Evolutionary conservation across 2,113 vertebrate genomes (phyloP), one percentile per base, ranked within the genome.

Genomic region (Coryphaenoides rupestris): DNA sequence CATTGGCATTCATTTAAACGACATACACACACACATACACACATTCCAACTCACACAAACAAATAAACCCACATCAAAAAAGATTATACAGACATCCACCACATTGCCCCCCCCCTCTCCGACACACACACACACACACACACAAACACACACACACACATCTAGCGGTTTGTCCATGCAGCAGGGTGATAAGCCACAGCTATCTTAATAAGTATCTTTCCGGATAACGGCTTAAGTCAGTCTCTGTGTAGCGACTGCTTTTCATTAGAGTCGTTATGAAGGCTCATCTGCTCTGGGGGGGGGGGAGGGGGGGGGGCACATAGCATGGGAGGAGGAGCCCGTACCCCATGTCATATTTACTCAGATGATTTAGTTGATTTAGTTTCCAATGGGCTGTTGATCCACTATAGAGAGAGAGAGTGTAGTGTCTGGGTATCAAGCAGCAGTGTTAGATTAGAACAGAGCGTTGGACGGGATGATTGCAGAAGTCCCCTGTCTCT

Each of bases 131-230:
- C n/a, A n/a, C n/a, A n/a, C n/a, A n/a, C n/a, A n/a, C n/a, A n/a
- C n/a, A n/a, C n/a, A n/a, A n/a, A n/a, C n/a, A n/a, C n/a, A n/a
- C n/a, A n/a, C n/a, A n/a, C n/a, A n/a, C n/a, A n/a, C n/a, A 21
- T 33, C 21, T 4, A 60, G 64, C 68, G 70, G 72, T 66, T 70
- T 64, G 73, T 63, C 70, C 15, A 55, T 83, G 75, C 74, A 74
- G 57, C 64, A 5, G 54, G 54, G 65, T 66, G 87, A 86, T 86
- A 80, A 87, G 76, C 33, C 62, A 28, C 66, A 67, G 19, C 28
- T 82, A 81, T 88, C 82, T 83, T 83, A 81, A 89, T 86, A 72
- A 76, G 68, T 40, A 86, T 83, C 75, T 74, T 26, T 71, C 5
- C 65, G 49, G 65, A 82, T 79, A 71, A 68, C 64, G 70, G 70